Percentiles rank a stretch among this genome's conserved stretches.
phyloP scores from a whole-genome alignment of 2,797 vertebrate genomes.

The Pristis pectinata region DNA sequence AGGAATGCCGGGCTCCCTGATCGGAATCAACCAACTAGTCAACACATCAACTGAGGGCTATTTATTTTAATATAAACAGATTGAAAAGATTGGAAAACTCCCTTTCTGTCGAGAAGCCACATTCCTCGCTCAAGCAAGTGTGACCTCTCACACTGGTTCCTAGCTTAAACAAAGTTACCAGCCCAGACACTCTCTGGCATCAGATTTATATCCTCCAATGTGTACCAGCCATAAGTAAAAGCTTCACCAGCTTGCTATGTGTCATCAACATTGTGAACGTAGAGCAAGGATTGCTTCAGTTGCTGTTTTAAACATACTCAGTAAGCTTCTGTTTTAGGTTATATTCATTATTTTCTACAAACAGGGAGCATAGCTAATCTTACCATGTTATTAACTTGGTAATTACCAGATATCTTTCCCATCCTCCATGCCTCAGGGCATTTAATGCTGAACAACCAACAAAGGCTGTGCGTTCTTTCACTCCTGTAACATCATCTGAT shows the following conservation, averaged over 20 bases:
- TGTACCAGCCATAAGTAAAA: not conserved
- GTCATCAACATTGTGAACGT: not conserved
- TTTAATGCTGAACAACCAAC: not conserved
- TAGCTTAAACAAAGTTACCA: not conserved
- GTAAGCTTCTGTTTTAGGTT: not conserved
- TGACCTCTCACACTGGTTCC: not conserved
- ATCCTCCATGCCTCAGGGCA: not conserved
- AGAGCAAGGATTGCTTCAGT: not conserved
- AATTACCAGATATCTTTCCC: not conserved
- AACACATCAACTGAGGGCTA: not conserved
- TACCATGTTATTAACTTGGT: not conserved
- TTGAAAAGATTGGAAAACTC: not conserved
- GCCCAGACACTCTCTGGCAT: not conserved
- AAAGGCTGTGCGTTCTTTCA: not conserved
- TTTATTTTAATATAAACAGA: slow-evolving; percentile 1
- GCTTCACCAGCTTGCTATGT: not conserved
- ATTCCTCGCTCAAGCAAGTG: not conserved
- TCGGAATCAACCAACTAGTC: not conserved
- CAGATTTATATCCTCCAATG: not conserved
- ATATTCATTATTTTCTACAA: not conserved
- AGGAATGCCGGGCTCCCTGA: not conserved
- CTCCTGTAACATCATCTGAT: not conserved
- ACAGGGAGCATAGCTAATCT: not conserved
- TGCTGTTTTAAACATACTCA: not conserved
- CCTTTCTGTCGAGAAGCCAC: not conserved